Conservation (phyloP, 1,140 invertebrate genomes). For the Radopholus similis region DNA sequence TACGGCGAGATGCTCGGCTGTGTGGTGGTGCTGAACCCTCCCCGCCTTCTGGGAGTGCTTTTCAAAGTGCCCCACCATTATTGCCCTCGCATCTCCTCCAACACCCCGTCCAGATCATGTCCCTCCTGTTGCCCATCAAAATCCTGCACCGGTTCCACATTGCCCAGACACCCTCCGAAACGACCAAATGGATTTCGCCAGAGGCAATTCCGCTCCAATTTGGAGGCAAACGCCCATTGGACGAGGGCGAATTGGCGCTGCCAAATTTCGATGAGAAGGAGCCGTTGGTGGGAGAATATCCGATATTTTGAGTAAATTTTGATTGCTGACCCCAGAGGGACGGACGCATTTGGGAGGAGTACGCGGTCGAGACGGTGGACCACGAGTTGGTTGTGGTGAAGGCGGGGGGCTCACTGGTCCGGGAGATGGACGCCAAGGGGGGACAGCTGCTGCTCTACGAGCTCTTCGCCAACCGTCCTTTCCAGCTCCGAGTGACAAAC, state of each 20-base stretch:
- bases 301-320: slow-evolving; percentile 3
- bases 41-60: slow-evolving; percentile 28
- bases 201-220: slow-evolving; percentile 39
- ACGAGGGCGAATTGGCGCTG: slow-evolving; percentile 29
- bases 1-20: slow-evolving; percentile 40
- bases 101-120: slow-evolving; percentile 39
- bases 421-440: slow-evolving; percentile 20
- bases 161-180: slow-evolving; percentile 28
- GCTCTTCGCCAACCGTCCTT: slow-evolving; percentile 37
- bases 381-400: slow-evolving; percentile 25
- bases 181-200: slow-evolving; percentile 23
- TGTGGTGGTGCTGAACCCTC: slow-evolving; percentile 44
- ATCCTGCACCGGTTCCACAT: slow-evolving; percentile 35
- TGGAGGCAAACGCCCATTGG: slow-evolving; percentile 24
- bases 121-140: slow-evolving; percentile 31
- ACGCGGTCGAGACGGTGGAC: slow-evolving; percentile 15
- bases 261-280: slow-evolving; percentile 30
- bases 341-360: slow-evolving; percentile 29
- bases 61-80: slow-evolving; percentile 31
- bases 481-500: slow-evolving; percentile 24
- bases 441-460: slow-evolving; percentile 37
- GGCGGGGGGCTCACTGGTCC: slow-evolving; percentile 15
- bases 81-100: too few species aligned
- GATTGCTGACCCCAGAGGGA: too few species aligned
- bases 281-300: slow-evolving; percentile 12